Percentiles rank a stretch among this genome's conserved stretches.
Conservation (phyloP, 2,888 invertebrate genomes). For the Pyrgus malvae region DNA sequence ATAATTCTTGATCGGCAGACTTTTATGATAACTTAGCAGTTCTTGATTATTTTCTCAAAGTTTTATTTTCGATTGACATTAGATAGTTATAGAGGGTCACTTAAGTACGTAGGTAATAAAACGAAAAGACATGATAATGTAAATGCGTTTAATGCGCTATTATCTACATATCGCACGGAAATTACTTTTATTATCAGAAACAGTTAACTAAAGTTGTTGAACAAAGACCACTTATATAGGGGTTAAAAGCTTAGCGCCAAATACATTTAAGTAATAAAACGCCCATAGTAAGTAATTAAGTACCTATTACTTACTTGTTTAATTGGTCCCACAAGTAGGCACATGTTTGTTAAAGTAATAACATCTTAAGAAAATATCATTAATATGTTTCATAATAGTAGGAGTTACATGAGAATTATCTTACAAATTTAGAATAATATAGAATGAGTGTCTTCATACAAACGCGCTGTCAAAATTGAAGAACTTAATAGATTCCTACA, state of each 20-base stretch:
- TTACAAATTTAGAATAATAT: too few relatives aligned
- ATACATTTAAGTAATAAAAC: too few relatives aligned
- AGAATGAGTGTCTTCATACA: too few relatives aligned
- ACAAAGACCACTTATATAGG: background rate
- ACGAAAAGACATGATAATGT: conserved; percentile 2
- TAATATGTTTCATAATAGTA: too few relatives aligned
- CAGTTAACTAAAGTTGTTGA: background rate
- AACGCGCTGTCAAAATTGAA: too few relatives aligned
- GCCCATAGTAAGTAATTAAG: too few relatives aligned
- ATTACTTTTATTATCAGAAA: conserved; percentile 7
- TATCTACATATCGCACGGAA: conserved; percentile 7
- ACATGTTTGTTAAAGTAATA: too few relatives aligned
- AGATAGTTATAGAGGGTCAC: background rate
- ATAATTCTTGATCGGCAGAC: background rate
- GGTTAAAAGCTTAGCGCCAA: background rate
- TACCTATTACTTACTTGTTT: too few relatives aligned
- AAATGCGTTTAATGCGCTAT: conserved; percentile 9
- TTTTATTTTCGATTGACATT: conserved; percentile 9
- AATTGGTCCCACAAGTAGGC: too few relatives aligned
- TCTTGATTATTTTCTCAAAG: background rate
- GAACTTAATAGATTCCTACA: too few relatives aligned
- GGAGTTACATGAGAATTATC: too few relatives aligned
- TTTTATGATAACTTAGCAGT: background rate
- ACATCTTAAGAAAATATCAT: too few relatives aligned
- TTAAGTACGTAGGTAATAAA: conserved; percentile 6